phyloP scores from a whole-genome alignment of 2,888 invertebrate species.

The Gnatocerus cornutus region DNA sequence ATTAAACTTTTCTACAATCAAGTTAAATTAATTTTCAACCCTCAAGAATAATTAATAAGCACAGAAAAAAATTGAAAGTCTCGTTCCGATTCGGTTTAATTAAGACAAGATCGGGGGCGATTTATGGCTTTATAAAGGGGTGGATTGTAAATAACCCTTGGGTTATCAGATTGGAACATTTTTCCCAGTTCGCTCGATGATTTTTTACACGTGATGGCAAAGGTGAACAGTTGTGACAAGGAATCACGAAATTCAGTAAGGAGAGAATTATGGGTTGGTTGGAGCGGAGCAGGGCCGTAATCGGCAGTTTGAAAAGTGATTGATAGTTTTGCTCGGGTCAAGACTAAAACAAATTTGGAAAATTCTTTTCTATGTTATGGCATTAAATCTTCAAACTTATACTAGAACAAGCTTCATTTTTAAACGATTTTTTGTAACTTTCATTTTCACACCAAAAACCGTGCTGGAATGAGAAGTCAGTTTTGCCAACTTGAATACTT shows the following conservation, averaged over 20 bases:
- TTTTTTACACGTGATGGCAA: slow-evolving; percentile 23
- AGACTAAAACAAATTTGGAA: no score
- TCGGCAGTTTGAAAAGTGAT: no score
- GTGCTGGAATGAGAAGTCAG: no score
- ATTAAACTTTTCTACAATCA: slow-evolving; percentile 31
- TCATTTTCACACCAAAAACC: no score
- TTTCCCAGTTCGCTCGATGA: slow-evolving; percentile 4
- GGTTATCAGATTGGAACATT: not conserved
- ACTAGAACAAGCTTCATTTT: no score
- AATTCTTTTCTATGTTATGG: no score
- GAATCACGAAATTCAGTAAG: slow-evolving; percentile 45
- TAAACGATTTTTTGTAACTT: no score
- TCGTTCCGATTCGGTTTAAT: slow-evolving; percentile 14
- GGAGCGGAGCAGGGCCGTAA: slow-evolving; percentile 19
- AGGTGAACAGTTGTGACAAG: slow-evolving; percentile 37
- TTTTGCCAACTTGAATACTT: no score
- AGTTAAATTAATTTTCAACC: slow-evolving; percentile 32
- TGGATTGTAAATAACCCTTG: slow-evolving; percentile 6
- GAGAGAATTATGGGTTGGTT: slow-evolving; percentile 28
- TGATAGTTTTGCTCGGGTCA: no score
- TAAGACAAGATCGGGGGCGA: slow-evolving; percentile 6
- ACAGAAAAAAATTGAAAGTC: not conserved
- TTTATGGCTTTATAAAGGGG: slow-evolving; percentile 17
- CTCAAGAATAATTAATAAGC: slow-evolving; percentile 1
- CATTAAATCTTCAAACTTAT: no score